Conservation (phyloP, 1,140 invertebrate genomes). For the Drosophila athabasca region DNA sequence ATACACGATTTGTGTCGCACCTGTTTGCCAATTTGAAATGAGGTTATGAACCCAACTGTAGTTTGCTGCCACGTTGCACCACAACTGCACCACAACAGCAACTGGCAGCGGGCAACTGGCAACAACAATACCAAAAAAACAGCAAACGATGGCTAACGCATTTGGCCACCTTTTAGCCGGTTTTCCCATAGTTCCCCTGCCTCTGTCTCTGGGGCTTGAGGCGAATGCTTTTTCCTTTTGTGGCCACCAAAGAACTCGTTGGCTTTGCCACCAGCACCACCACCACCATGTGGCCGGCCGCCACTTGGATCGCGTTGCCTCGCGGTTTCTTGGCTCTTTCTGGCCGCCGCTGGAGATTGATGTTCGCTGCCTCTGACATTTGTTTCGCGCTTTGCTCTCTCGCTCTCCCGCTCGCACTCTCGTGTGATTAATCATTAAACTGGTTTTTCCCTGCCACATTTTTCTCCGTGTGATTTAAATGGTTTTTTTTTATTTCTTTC, state of each 20-base stretch:
- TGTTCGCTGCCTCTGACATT: slow-evolving; percentile 80
- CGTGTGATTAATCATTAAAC: slow-evolving; percentile 40
- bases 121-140: slow-evolving; percentile 40
- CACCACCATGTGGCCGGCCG: slow-evolving; percentile 38
- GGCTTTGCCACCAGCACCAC: slow-evolving; percentile 26
- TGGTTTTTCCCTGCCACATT: slow-evolving; percentile 62
- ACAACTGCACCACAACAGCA: slow-evolving; percentile 3
- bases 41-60: slow-evolving; percentile 80
- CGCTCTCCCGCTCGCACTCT: slow-evolving; percentile 52
- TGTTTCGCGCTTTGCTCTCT: slow-evolving; percentile 64
- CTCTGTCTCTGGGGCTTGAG: slow-evolving; percentile 14
- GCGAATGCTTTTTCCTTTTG: slow-evolving; percentile 70
- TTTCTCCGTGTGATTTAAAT: slow-evolving; percentile 76
- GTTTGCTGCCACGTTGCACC: slow-evolving; percentile 49
- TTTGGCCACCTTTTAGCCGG: slow-evolving; percentile 68
- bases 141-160: slow-evolving; percentile 45
- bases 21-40: slow-evolving; percentile 79
- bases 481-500: slow-evolving; percentile 46
- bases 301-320: slow-evolving; percentile 21
- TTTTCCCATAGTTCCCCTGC: slow-evolving; percentile 48
- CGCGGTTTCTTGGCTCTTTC: slow-evolving; percentile 18
- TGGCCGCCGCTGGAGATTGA: slow-evolving; percentile 71
- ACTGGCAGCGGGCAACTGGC: slow-evolving; percentile 1
- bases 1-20: slow-evolving; percentile 65
- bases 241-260: slow-evolving; percentile 80